phyloP scores from a whole-genome alignment of 1,140 invertebrate species.

The Camponotus pennsylvanicus region DNA sequence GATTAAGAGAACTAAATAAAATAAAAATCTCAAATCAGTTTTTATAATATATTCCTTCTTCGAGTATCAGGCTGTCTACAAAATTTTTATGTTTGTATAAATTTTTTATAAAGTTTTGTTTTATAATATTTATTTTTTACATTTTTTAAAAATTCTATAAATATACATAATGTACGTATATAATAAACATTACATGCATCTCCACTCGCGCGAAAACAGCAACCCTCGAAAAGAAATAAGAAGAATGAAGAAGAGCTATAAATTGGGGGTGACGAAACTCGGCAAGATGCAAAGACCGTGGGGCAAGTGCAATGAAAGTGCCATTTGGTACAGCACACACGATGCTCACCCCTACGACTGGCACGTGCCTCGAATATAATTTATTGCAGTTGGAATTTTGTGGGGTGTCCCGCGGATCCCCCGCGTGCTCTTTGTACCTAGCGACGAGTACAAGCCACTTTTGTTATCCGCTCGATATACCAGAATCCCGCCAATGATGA shows the following conservation, averaged over 20 bases:
- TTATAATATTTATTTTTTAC: neutral
- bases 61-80: neutral
- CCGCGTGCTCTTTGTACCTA: slow-evolving; percentile 60
- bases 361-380: slow-evolving; percentile 82
- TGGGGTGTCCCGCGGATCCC: slow-evolving; percentile 69
- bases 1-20: slow-evolving; percentile 12
- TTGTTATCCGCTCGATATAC: slow-evolving; percentile 42
- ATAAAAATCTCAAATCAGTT: neutral
- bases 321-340: slow-evolving; percentile 80
- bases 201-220: slow-evolving; percentile 1
- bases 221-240: slow-evolving; percentile 57
- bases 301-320: slow-evolving; percentile 83
- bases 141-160: slow-evolving; percentile 23
- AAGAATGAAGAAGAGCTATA: slow-evolving; percentile 75
- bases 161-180: slow-evolving; percentile 12
- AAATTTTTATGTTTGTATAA: neutral
- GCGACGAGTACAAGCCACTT: slow-evolving; percentile 56
- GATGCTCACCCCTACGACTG: slow-evolving; percentile 71
- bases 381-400: slow-evolving; percentile 80
- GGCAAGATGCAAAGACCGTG: slow-evolving; percentile 79
- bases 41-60: neutral
- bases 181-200: neutral
- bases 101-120: neutral
- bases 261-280: slow-evolving; percentile 72
- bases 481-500: slow-evolving; percentile 38